Evolutionary conservation across 2,888 invertebrate genomes (phyloP).

Genomic region (Sphaerolaimus hirsutus): DNA sequence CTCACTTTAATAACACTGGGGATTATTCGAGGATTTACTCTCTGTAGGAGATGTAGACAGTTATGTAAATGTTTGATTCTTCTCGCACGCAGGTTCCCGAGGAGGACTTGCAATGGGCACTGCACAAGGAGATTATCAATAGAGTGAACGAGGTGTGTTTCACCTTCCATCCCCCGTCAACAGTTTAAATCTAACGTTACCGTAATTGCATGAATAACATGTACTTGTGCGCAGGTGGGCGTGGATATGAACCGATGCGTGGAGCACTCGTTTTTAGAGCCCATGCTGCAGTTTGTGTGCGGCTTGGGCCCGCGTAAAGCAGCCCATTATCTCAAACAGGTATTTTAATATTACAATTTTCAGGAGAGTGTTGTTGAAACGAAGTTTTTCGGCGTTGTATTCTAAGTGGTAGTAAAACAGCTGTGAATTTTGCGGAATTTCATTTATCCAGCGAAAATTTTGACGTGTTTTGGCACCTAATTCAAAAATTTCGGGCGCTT

Average conservation of each 20-base stretch:
- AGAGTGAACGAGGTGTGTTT: constrained; percentile 54
- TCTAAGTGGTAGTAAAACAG: no score
- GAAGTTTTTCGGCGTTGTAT: no score
- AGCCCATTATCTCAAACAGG: constrained; percentile 28
- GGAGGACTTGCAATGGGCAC: constrained; percentile 58
- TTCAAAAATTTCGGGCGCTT: no score
- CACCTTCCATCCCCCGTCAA: neutral
- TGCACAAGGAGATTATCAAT: constrained; percentile 67
- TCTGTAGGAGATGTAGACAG: neutral
- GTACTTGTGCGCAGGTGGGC: constrained; percentile 42
- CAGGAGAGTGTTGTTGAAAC: no score
- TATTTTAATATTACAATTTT: no score
- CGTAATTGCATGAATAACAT: neutral
- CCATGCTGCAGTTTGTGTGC: constrained; percentile 74
- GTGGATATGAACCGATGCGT: constrained; percentile 85
- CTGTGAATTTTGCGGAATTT: no score
- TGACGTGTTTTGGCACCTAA: no score
- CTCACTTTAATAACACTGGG: no score
- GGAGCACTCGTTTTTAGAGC: constrained; percentile 54
- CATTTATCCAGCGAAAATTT: no score
- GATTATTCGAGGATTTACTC: no score
- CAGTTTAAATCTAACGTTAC: no score
- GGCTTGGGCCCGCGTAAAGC: constrained; percentile 88
- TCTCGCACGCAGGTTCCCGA: constrained; percentile 37
- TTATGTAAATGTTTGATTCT: neutral